phyloP scores from a whole-genome alignment of 2,888 invertebrate species.

The Plagiodera versicolora region DNA sequence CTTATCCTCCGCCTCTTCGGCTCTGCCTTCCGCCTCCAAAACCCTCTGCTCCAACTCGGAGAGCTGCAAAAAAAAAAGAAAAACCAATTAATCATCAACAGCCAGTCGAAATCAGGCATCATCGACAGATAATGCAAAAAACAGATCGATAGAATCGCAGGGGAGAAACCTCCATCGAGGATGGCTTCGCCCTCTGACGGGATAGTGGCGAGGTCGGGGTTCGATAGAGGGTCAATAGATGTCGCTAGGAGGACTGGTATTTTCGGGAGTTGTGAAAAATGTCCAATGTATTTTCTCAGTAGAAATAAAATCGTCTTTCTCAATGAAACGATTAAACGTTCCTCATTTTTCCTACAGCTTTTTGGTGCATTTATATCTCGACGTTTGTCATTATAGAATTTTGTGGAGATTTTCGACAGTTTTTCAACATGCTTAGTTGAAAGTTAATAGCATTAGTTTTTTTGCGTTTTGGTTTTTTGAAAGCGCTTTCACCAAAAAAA shows the following conservation, averaged over 20 bases:
- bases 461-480: too few relatives aligned
- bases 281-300: too few relatives aligned
- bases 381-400: too few relatives aligned
- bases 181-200: constrained; percentile 21
- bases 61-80: constrained; percentile 70
- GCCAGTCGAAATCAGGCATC: constrained; percentile 6
- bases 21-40: constrained; percentile 88
- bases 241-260: constrained; percentile 19
- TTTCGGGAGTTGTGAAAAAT: too few relatives aligned
- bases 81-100: constrained; percentile 23
- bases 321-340: too few relatives aligned
- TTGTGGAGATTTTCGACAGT: too few relatives aligned
- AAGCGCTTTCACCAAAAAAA: too few relatives aligned
- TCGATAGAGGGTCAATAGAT: constrained; percentile 10
- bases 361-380: too few relatives aligned
- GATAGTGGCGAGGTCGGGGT: neutral
- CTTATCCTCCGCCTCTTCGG: constrained; percentile 94
- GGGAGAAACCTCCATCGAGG: neutral
- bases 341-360: too few relatives aligned
- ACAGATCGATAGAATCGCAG: neutral
- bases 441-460: too few relatives aligned
- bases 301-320: too few relatives aligned
- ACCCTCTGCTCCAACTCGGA: constrained; percentile 92
- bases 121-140: constrained; percentile 2
- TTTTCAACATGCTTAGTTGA: too few relatives aligned